Conservation (phyloP, 23 tunicate genomes). For the Aplidium turbinatum region DNA sequence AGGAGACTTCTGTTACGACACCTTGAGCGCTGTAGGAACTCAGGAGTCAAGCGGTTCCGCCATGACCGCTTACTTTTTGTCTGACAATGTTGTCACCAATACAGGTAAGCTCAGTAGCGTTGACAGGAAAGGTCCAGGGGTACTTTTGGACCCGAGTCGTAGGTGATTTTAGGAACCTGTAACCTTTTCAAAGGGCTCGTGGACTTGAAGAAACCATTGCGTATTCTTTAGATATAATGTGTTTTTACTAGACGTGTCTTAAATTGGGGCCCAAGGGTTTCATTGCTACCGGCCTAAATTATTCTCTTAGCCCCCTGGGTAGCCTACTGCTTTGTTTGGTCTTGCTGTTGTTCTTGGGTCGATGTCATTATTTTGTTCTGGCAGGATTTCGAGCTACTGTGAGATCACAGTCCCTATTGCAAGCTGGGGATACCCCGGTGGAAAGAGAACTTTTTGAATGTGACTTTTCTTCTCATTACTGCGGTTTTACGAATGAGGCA, state of each 20-base stretch:
- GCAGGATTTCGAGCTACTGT: conserved; percentile 65
- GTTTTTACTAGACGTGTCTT: too few species aligned
- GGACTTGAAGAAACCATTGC: too few species aligned
- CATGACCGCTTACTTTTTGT: conserved; percentile 36
- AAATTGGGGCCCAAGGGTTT: too few species aligned
- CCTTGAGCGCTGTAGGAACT: not conserved
- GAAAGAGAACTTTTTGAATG: conserved; percentile 48
- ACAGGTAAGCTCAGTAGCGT: conserved; percentile 28
- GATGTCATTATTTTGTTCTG: not conserved
- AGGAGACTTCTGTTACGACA: conserved; percentile 16
- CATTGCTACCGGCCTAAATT: too few species aligned
- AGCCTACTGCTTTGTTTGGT: too few species aligned
- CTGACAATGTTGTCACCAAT: conserved; percentile 27
- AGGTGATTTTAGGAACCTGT: too few species aligned
- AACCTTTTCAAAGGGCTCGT: too few species aligned
- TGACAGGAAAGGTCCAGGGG: too few species aligned
- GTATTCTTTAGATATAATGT: too few species aligned
- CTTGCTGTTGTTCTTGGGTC: not conserved
- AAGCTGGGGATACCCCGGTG: not conserved
- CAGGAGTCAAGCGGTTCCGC: conserved; percentile 13
- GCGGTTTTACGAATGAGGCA: conserved; percentile 52
- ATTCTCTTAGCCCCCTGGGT: not conserved
- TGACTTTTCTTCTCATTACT: conserved; percentile 44
- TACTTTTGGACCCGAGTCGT: too few species aligned
- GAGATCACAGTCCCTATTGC: not conserved